A percentile compares a stretch with the other conserved stretches of the same genome.
Conservation (phyloP, 2,888 invertebrate species). For the Amiota minor region DNA sequence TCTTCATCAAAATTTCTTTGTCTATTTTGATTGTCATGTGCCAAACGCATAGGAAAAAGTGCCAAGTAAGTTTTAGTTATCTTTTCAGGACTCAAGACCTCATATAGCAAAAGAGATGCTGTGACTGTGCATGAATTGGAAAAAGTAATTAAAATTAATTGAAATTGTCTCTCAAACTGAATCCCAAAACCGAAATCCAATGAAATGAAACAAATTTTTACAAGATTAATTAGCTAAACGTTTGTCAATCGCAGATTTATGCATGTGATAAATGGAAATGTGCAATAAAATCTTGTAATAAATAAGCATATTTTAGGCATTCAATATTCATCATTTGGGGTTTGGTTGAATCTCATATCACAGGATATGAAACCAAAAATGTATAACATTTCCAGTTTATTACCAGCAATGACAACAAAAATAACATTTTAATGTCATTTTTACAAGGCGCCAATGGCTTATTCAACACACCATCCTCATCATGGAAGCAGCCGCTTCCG, state of each 20-base stretch:
- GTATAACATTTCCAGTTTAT: constrained; percentile 14
- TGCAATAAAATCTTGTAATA: constrained; percentile 18
- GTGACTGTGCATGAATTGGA: neutral
- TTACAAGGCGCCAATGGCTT: neutral
- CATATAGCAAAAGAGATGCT: too few relatives aligned
- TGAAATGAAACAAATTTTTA: neutral
- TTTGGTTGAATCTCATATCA: too few relatives aligned
- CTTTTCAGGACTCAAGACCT: too few relatives aligned
- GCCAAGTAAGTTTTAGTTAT: too few relatives aligned
- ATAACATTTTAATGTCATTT: constrained; percentile 22
- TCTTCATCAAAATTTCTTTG: neutral
- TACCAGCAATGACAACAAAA: neutral
- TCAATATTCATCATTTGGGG: too few relatives aligned
- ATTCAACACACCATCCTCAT: too few relatives aligned
- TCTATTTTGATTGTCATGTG: too few relatives aligned
- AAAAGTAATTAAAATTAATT: constrained; percentile 24
- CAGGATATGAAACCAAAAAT: neutral
- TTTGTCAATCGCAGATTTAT: constrained; percentile 26
- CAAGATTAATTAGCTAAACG: constrained; percentile 23
- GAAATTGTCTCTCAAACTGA: constrained; percentile 4
- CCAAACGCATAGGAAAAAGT: too few relatives aligned
- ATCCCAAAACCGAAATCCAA: neutral
- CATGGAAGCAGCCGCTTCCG: neutral
- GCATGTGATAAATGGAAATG: constrained; percentile 8
- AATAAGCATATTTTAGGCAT: neutral